Evolutionary conservation across 2,888 invertebrate genomes (phyloP), one percentile per base, ranked within the genome.

Genomic region (Sturmia bella): DNA sequence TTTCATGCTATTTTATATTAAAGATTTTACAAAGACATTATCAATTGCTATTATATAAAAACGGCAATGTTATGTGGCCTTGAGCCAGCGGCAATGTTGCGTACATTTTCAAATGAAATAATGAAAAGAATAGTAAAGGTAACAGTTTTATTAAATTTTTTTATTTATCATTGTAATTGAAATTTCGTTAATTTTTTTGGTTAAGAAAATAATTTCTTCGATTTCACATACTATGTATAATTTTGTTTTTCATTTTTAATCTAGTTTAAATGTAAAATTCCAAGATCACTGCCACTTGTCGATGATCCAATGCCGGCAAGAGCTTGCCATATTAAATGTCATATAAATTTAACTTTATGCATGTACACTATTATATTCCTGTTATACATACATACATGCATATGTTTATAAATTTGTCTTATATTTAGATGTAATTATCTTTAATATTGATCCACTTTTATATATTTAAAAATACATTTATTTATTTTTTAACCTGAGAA

Each of bases 41-140:
- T 91, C 2, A 91, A 93, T 80, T 93, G 93, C 85, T 91, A 92
- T 83, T 93, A 91, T 76, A 89, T 91, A 7, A 91, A 92, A 86
- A 89, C 92, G 1, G 91, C 91, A 0, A 88, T 92, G 87, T 87
- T 92, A 7, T 93, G 93, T 86, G 93, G 93, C 1, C 78, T 90
- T 39, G 88, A 89, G 24, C 89, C 92, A 13, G 93, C 92, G 3
- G 83, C 86, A 19, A 86, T 89, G 45, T 86, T 92, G 13, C 83
- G 90, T 54, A 84, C 84, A 17, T 87, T 90, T 72, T 87, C 88
- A 0, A 83, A 76, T 1, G 88, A 89, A 19, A 83, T 87, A 45
- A 88, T 89, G 85, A 80, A 84, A 43, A 82, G 39, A 77, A 81
- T 85, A 19, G 61, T 85, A 45, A 59, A 70, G 75, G 84, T 85